Conservation (phyloP, 2,888 invertebrate genomes). For the Timandra comae region DNA sequence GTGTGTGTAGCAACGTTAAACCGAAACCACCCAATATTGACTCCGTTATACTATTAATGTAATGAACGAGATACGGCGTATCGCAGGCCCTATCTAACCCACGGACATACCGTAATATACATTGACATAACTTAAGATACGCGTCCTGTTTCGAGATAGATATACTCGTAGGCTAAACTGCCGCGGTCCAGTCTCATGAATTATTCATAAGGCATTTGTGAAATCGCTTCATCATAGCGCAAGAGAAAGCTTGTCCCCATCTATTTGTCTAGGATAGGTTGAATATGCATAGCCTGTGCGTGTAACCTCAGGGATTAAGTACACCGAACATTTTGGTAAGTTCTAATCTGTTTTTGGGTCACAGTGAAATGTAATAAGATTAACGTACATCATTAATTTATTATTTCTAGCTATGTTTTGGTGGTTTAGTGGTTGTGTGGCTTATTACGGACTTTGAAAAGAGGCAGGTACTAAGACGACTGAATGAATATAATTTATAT, state of each 20-base stretch:
- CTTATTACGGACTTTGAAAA: too few species aligned
- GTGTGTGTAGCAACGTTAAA: conserved; percentile 4
- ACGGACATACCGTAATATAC: conserved; percentile 28
- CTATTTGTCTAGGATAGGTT: conserved; percentile 48
- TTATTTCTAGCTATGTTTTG: too few species aligned
- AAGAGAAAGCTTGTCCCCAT: conserved; percentile 31
- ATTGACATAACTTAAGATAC: conserved; percentile 31
- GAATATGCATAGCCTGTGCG: conserved; percentile 39
- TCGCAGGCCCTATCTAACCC: conserved; percentile 18
- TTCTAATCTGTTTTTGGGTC: conserved; percentile 18
- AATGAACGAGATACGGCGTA: conserved; percentile 13
- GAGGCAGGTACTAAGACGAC: too few species aligned
- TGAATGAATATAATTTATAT: too few species aligned
- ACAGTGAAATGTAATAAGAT: too few species aligned
- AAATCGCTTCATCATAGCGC: conserved; percentile 62
- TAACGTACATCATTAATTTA: too few species aligned
- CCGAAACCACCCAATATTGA: conserved; percentile 7
- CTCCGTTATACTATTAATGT: conserved; percentile 8
- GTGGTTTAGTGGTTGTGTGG: too few species aligned
- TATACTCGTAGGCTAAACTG: conserved; percentile 49
- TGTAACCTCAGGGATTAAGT: conserved; percentile 26
- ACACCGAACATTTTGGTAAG: conserved; percentile 22
- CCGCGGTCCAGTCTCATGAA: conserved; percentile 52
- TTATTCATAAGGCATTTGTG: conserved; percentile 55
- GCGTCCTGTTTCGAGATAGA: conserved; percentile 24